These are phyloP conservation scores for Campoplex capitator DNA, from an alignment of 2,888 invertebrate species.

Conservation along the genomic window DNA sequence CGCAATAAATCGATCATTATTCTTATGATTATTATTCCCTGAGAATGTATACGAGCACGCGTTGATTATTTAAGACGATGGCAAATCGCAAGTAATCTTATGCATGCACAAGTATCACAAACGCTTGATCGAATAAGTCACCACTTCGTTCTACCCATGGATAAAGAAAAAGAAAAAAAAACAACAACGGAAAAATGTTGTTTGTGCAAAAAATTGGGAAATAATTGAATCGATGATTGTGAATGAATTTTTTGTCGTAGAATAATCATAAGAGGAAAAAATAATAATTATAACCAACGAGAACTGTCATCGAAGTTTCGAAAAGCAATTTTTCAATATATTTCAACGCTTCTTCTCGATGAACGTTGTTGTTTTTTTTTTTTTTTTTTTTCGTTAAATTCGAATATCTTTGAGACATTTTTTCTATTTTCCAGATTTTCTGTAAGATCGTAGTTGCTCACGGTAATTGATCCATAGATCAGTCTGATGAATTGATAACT, in stretches of 20 bases:
- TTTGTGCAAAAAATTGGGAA: background rate
- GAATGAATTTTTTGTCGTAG: background rate
- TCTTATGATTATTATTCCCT: constrained; percentile 8
- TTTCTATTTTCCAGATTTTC: constrained; percentile 28
- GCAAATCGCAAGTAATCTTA: background rate
- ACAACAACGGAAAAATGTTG: background rate
- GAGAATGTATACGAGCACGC: constrained; percentile 24
- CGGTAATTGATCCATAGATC: constrained; percentile 64
- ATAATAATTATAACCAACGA: background rate
- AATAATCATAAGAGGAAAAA: background rate
- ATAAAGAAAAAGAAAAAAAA: background rate
- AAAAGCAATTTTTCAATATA: constrained; percentile 11
- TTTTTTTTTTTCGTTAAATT: background rate
- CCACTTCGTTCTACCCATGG: background rate
- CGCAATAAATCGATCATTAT: constrained; percentile 13
- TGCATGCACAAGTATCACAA: background rate
- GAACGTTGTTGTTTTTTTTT: background rate
- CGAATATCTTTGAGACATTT: background rate
- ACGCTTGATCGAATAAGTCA: background rate
- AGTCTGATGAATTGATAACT: constrained; percentile 65
- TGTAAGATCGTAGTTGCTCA: constrained; percentile 34
- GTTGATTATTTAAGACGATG: constrained; percentile 28
- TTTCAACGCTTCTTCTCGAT: background rate
- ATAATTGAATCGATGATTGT: background rate
- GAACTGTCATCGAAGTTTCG: constrained; percentile 9